Evolutionary conservation across 2,888 invertebrate species (phyloP).

Genomic region (Cosmopolites sordidus): DNA sequence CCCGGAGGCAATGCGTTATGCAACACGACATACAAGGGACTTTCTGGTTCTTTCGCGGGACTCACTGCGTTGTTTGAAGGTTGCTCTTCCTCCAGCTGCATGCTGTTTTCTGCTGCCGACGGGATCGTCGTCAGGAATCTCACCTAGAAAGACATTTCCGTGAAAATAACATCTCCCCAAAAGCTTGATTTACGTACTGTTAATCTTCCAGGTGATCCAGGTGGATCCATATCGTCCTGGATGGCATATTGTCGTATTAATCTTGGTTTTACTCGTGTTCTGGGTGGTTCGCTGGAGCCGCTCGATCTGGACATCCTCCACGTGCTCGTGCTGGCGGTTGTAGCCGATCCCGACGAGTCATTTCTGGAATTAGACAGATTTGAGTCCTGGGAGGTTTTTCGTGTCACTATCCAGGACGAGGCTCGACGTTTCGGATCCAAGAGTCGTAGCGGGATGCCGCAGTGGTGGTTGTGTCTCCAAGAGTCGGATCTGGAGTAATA

Average conservation of each 20-base stretch:
- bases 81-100: conserved; percentile 62
- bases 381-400: conserved; percentile 89
- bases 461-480: conserved; percentile 72
- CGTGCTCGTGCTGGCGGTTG: conserved; percentile 85
- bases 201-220: conserved; percentile 53
- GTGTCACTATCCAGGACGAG: conserved; percentile 84
- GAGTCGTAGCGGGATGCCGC: conserved; percentile 70
- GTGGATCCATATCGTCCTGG: conserved; percentile 67
- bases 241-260: conserved; percentile 77
- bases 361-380: conserved; percentile 86
- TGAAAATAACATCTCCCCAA: too few relatives aligned
- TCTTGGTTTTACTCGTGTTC: conserved; percentile 60
- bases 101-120: conserved; percentile 68
- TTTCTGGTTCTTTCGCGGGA: conserved; percentile 43
- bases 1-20: conserved; percentile 37
- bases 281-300: conserved; percentile 58
- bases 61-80: conserved; percentile 35
- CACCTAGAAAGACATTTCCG: conserved; percentile 25
- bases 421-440: conserved; percentile 75
- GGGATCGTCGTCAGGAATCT: conserved; percentile 68
- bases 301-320: conserved; percentile 86
- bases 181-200: conserved; percentile 38
- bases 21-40: conserved; percentile 47
- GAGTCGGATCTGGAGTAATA: conserved; percentile 65
- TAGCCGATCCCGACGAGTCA: conserved; percentile 85